These are phyloP conservation scores for Vulpes lagopus DNA, from an alignment of 2,113 vertebrate species.

Conservation along the genomic window DNA sequence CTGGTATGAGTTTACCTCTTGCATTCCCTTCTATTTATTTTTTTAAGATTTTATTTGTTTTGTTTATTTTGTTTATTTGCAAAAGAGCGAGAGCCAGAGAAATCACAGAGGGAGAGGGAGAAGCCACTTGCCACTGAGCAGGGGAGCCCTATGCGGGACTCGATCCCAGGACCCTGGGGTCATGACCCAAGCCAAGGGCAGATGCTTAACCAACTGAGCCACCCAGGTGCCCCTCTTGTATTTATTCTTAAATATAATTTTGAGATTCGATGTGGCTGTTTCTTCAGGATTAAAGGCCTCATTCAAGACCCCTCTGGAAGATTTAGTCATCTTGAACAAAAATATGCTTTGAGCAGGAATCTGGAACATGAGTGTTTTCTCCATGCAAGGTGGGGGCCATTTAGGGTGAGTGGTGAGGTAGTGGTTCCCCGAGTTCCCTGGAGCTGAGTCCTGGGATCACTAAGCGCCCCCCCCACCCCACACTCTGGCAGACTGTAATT, in stretches of 20 bases:
- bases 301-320: background rate
- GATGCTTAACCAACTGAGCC: too few species aligned
- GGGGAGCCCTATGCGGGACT: too few species aligned
- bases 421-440: background rate
- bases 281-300: background rate
- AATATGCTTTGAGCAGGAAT: background rate
- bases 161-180: too few species aligned
- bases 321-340: background rate
- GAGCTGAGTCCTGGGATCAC: background rate
- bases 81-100: too few species aligned
- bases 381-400: background rate
- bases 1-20: background rate
- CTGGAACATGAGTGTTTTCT: background rate
- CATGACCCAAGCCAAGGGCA: too few species aligned
- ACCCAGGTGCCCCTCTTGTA: too few species aligned
- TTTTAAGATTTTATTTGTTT: too few species aligned
- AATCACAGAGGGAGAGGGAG: too few species aligned
- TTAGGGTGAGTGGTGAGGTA: background rate
- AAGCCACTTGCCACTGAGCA: too few species aligned
- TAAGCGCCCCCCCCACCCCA: background rate
- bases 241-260: background rate
- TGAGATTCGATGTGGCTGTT: background rate
- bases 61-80: too few species aligned
- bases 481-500: background rate
- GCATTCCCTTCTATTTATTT: background rate